phyloP scores from a whole-genome alignment of 2,113 vertebrate genomes.

The Origma solitaria region DNA sequence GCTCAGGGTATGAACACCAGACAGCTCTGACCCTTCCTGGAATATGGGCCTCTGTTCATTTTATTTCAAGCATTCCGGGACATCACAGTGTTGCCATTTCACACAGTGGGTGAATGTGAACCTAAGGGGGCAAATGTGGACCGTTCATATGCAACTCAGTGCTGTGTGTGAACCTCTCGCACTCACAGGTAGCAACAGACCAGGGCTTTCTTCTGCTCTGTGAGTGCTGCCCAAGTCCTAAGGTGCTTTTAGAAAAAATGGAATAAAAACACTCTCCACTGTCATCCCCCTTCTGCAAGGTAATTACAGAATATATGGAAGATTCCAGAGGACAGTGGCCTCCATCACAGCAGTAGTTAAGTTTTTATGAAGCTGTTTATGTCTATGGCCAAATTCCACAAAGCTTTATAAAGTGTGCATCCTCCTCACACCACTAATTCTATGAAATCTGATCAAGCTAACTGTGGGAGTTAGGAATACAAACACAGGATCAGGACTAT shows the following conservation, averaged over 20 bases:
- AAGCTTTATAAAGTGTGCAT: not conserved
- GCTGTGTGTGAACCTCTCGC: too few species aligned
- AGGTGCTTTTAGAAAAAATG: not conserved
- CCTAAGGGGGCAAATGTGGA: not conserved
- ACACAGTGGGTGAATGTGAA: not conserved
- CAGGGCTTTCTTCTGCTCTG: not conserved
- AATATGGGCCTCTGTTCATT: not conserved
- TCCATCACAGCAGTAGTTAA: not conserved
- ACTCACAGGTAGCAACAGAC: not conserved
- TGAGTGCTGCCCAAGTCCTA: accelerated
- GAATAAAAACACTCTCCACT: not conserved
- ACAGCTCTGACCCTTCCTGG: not conserved
- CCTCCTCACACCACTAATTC: not conserved
- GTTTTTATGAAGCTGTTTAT: not conserved
- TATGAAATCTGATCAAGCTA: not conserved
- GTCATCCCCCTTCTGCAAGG: not conserved
- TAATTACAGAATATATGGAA: not conserved
- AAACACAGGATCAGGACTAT: constrained; percentile 15
- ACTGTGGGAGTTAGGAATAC: constrained; percentile 18
- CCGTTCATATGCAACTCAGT: accelerated
- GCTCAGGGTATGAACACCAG: not conserved
- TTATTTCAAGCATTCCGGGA: not conserved
- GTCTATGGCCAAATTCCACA: not conserved
- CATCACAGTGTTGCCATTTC: not conserved
- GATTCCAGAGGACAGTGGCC: not conserved